Base-by-base conservation (phyloP, 2,797 vertebrate genomes). In the Labroides dimidiatus region DNA sequence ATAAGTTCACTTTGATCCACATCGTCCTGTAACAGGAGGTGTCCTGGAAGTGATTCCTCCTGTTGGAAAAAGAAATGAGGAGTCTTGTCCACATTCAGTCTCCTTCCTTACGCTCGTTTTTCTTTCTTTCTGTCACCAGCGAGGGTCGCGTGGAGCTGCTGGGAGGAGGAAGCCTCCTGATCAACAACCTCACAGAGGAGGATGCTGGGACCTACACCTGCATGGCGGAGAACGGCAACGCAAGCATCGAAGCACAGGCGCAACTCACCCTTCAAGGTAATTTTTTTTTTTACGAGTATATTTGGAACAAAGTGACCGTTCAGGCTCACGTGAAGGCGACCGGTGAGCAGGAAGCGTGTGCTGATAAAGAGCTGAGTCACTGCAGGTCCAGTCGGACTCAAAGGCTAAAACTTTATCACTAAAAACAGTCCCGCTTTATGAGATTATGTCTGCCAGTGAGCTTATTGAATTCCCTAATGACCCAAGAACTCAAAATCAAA, bases 181-280 rank as follows among this genome's bases (percentile, higher is more conserved):
- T 99, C 84, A 90, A 61, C 13, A 95, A 94, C 10, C 82, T 98
- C 36, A 92, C 78, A 0, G 94, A 96, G 69, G 92, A 93, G 3
- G 96, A 99, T 0, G 91, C 84, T 0, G 97, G 97, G 10, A 87
- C 91, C 10, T 99, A 98, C 66, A 93, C 90, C 80, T 99, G 98
- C 85, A 62, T 94, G 67, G 96, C 92, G 0, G 95, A 96, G 36
- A 96, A 91, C 0, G 82, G 83, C 33, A 99, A 99, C 4, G 84
- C 93, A 58, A 96, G 96, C 1, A 79, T 95, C 15, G 93, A 95
- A 78, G 94, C 95, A 16, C 95, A 95, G 72, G 95, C 95, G 19
- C 95, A 96, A 33, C 95, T 99, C 74, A 72, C 78, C 1, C 75
- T 99, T 17, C 96, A 97, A 95, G 97, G 98, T 99, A 95, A 33